Evolutionary conservation across 2,113 vertebrate genomes (phyloP).

Genomic region (Chelonoidis abingdonii): DNA sequence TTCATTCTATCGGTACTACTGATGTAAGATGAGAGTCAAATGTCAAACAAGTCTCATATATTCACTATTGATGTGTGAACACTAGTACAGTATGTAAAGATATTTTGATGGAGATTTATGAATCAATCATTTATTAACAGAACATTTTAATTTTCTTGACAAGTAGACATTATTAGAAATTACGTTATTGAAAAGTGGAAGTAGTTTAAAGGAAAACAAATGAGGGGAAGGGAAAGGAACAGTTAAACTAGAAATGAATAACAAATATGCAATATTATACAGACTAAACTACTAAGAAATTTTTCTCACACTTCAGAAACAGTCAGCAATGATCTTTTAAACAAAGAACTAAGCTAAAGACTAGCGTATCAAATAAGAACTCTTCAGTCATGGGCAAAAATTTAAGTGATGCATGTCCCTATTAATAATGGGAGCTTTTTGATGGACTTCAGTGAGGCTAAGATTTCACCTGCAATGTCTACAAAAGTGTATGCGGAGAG

Average conservation of each 20-base stretch:
- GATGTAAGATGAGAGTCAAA: background rate
- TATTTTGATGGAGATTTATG: background rate
- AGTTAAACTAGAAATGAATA: background rate
- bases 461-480: fast-evolving
- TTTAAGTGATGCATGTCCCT: background rate
- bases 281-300: background rate
- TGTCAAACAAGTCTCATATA: background rate
- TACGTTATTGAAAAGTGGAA: background rate
- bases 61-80: background rate
- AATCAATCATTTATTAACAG: background rate
- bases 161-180: background rate
- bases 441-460: background rate
- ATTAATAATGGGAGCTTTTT: fast-evolving
- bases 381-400: background rate
- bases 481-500: background rate
- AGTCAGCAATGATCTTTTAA: background rate
- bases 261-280: fast-evolving
- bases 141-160: background rate
- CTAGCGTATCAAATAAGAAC: background rate
- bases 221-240: background rate
- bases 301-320: background rate
- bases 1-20: fast-evolving
- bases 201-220: background rate
- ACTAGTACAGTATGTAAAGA: background rate
- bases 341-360: background rate